Evolutionary conservation across 1,140 invertebrate species (phyloP), one percentile per base, ranked within the genome.

Genomic region (Nasonia longicornis): DNA sequence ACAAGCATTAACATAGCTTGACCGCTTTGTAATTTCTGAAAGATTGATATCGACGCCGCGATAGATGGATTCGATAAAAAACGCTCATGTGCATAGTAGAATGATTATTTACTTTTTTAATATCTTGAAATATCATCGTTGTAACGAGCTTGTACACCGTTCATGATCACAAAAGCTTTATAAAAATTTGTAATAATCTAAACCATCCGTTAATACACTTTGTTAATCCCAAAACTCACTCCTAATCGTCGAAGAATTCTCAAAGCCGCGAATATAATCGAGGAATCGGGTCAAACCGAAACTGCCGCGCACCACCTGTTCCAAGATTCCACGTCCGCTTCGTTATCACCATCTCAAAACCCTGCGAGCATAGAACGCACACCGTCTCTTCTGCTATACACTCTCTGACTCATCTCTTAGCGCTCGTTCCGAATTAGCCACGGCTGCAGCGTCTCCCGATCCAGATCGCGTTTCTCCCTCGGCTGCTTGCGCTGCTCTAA

Each of bases 391-490:
- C 52, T n/a, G 20, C 52, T 58, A 20, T 67, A 29, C 22, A 14
- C 45, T 48, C 11, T 8, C 52, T 58, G 52, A 58, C 52, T 58
- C 52, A 58, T 58, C 16, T 58, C 20, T 58, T 6, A 58, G 72
- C 42, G 72, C 45, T 22, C n/a, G 38, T 10, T 31, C 75, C 31
- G 76, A 79, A 77, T 77, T 69, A 74, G 70, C 75, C 74, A 22
- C 29, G 14, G 52, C 20, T 16, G 12, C 16, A 52, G 52, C 14
- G 52, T 58, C 76, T 66, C 80, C 64, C 73, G 69, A 73, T 77
- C 63, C 75, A 77, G 52, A 82, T 82, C 75, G 80, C 69, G 52
- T 52, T 16, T 45, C 42, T 45, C 42, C 8, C 42, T 52, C 48
- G 48, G 4, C 14, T 52, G 12, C 48, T 3, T 35, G 31, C 31